These are phyloP conservation scores for Meandrina meandrites DNA, from an alignment of 92 coral and sea anemone species.

Conservation along the genomic window DNA sequence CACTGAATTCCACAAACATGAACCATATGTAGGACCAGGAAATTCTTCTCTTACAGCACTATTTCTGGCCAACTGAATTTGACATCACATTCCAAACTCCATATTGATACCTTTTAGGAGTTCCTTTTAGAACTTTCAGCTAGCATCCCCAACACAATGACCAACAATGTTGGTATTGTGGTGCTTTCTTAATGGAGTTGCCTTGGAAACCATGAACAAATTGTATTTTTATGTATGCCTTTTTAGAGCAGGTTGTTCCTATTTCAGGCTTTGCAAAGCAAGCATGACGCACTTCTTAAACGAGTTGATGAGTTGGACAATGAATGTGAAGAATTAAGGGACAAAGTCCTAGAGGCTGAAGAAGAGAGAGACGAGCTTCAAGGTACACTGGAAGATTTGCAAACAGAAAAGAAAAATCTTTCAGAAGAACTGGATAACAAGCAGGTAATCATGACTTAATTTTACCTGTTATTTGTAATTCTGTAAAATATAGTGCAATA, in stretches of 20 bases:
- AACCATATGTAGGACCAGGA: too few species aligned
- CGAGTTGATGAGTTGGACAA: slow-evolving; percentile 90
- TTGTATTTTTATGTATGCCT: too few species aligned
- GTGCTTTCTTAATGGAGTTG: too few species aligned
- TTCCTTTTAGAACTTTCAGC: too few species aligned
- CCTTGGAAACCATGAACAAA: too few species aligned
- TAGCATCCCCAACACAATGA: too few species aligned
- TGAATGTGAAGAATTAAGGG: slow-evolving; percentile 90
- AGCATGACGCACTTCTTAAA: slow-evolving; percentile 86
- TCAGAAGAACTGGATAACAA: slow-evolving; percentile 69
- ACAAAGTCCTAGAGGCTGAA: slow-evolving; percentile 76
- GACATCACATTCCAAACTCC: too few species aligned
- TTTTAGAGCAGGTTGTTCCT: not conserved
- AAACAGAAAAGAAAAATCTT: slow-evolving; percentile 57
- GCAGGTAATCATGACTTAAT: slow-evolving; percentile 54
- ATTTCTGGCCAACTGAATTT: too few species aligned
- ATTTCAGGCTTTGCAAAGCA: slow-evolving; percentile 85
- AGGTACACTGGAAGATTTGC: slow-evolving; percentile 65
- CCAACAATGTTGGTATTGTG: too few species aligned
- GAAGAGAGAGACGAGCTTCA: slow-evolving; percentile 88
- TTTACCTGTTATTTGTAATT: not conserved
- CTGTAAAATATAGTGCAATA: not conserved
- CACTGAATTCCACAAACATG: too few species aligned
- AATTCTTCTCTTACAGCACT: too few species aligned
- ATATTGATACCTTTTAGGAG: too few species aligned